Conservation (phyloP, 2,888 invertebrate genomes). For the Charanyca ferruginea region DNA sequence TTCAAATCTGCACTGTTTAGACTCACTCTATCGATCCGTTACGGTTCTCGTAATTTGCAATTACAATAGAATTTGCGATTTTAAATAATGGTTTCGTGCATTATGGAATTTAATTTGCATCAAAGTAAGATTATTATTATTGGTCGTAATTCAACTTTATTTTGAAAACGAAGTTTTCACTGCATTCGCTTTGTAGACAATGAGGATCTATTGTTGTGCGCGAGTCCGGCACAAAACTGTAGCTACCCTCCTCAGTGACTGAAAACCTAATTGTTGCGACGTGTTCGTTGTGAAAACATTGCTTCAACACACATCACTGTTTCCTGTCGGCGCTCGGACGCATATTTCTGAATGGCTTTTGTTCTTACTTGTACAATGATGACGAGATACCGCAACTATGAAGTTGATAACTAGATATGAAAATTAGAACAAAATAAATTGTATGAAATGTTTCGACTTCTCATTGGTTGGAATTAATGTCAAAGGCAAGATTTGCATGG, state of each 20-base stretch:
- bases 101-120: conserved; percentile 74
- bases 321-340: conserved; percentile 79
- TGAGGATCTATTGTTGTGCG: conserved; percentile 72
- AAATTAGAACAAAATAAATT: conserved; percentile 66
- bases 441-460: conserved; percentile 35
- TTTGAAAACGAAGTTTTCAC: conserved; percentile 72
- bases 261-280: conserved; percentile 87
- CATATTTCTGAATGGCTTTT: conserved; percentile 88
- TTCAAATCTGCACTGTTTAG: conserved; percentile 86
- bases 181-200: conserved; percentile 77
- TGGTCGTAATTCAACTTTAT: conserved; percentile 60
- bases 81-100: conserved; percentile 79
- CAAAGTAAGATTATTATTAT: conserved; percentile 65
- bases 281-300: conserved; percentile 82
- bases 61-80: conserved; percentile 76
- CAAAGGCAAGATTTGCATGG: conserved; percentile 41
- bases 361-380: conserved; percentile 88
- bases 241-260: conserved; percentile 81
- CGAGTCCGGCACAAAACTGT: conserved; percentile 82
- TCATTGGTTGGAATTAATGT: conserved; percentile 34
- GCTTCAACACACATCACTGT: conserved; percentile 85
- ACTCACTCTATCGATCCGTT: conserved; percentile 87
- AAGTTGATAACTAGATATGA: conserved; percentile 68
- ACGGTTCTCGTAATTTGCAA: conserved; percentile 83
- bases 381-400: conserved; percentile 72